Evolutionary conservation across 1,140 invertebrate genomes (phyloP).

Genomic region (Achroia grisella): DNA sequence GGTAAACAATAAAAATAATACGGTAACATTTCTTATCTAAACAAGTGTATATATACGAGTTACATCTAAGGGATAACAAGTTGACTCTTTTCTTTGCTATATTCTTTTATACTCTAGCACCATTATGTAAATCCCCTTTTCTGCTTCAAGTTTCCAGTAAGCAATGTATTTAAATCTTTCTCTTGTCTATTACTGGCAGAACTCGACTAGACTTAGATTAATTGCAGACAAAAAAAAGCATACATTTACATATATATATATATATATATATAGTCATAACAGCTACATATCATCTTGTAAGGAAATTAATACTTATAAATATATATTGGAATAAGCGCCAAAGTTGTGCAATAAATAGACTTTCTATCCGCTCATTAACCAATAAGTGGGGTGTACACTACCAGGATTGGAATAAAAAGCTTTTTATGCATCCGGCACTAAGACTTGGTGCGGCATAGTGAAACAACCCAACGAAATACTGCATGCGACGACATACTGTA

Average conservation of each 20-base stretch:
- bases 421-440: slow-evolving; percentile 38
- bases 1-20: too few species aligned
- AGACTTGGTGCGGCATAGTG: not conserved
- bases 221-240: not conserved
- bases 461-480: slow-evolving; percentile 31
- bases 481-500: slow-evolving; percentile 9
- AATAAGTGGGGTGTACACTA: slow-evolving; percentile 42
- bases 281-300: not conserved
- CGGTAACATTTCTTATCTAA: too few species aligned
- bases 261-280: not conserved
- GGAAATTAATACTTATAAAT: too few species aligned
- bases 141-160: too few species aligned
- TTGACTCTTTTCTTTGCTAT: too few species aligned
- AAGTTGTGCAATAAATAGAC: slow-evolving; percentile 23
- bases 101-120: too few species aligned
- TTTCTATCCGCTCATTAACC: slow-evolving; percentile 65
- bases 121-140: too few species aligned
- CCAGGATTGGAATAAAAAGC: slow-evolving; percentile 45
- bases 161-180: too few species aligned
- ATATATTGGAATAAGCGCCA: not conserved
- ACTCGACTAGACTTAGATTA: not conserved
- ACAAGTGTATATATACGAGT: too few species aligned
- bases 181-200: too few species aligned
- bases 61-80: too few species aligned
- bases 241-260: not conserved